Evolutionary conservation across 1,140 invertebrate genomes (phyloP).

Genomic region (Pissodes strobi): DNA sequence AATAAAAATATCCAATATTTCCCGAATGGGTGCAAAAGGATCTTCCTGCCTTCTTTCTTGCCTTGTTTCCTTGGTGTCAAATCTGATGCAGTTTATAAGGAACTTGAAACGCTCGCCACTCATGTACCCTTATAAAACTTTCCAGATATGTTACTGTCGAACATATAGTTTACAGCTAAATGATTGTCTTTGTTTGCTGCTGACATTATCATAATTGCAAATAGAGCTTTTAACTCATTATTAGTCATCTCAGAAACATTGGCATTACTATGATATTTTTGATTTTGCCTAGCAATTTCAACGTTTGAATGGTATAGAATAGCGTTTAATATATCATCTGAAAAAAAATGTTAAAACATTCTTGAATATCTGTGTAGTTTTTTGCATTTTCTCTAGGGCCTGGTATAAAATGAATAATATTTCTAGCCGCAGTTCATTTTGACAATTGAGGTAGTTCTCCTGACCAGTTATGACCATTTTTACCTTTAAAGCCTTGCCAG

Average conservation of each 20-base stretch:
- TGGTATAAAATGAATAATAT: slow-evolving; percentile 31
- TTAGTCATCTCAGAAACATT: no score
- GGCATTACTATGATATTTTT: slow-evolving; percentile 28
- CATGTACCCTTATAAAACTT: slow-evolving; percentile 45
- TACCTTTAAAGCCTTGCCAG: no score
- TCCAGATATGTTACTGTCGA: slow-evolving; percentile 41
- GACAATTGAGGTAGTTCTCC: slow-evolving; percentile 16
- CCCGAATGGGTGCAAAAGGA: slow-evolving; percentile 51
- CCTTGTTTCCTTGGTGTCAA: no score
- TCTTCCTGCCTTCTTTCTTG: slow-evolving; percentile 40
- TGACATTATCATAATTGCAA: slow-evolving; percentile 40
- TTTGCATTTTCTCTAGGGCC: slow-evolving; percentile 26
- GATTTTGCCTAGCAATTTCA: no score
- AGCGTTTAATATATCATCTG: no score
- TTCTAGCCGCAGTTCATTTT: slow-evolving; percentile 18
- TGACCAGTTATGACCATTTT: slow-evolving; percentile 34
- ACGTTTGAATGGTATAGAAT: no score
- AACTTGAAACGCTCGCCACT: no score
- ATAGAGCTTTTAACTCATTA: slow-evolving; percentile 36
- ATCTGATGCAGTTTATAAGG: no score
- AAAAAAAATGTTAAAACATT: no score
- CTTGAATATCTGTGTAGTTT: no score
- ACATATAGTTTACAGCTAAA: slow-evolving; percentile 38
- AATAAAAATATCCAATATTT: slow-evolving; percentile 53
- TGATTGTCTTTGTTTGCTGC: no score